Base-by-base conservation (phyloP, 2,797 vertebrate genomes). In the Echiichthys vipera region DNA sequence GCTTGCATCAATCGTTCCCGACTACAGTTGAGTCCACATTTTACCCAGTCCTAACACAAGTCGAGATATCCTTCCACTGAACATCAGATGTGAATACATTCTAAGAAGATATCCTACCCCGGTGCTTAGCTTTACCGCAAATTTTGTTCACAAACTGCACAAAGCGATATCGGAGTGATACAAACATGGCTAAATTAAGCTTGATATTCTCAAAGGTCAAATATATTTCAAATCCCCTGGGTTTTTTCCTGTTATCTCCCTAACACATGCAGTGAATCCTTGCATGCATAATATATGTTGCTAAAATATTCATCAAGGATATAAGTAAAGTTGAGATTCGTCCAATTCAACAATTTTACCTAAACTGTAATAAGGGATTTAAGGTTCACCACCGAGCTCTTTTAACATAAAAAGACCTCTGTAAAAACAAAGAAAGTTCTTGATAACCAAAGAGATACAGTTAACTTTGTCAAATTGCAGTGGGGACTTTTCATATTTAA, bases 251-350 rank as follows among this genome's bases (percentile, higher is more conserved):
- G 0, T 62, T 79, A 74, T 77, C 45, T 62, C 36, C 0, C 17
- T 22, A 66, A 68, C 40, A 49, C 22, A 59, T 73, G n/a, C 37
- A 51, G 70, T 29, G 40, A 58, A 58, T 69, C 37, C 54, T 27
- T 22, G 47, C 77, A 84, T 90, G 37, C 71, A 87, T 87, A 77
- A 89, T 88, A 25, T 54, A 90, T 50, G 58, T 72, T 45, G 45
- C 55, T 85, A 10, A 88, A 89, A 88, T 86, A 89, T 86, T 89
- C 71, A 87, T 86, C 71, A 78, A 80, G 74, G 63, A 74, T 61
- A 77, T 56, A 82, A 75, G 77, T 83, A 75, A 83, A 86, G 56
- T 67, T 67, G 46, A 80, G 65, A 74, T 65, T 71, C 53, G 69
- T 77, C 74, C 84, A 65, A 40, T 85, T 86, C 29, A 47, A 74